Percentiles rank a stretch among this genome's conserved stretches.
Evolutionary conservation across 2,888 invertebrate genomes (phyloP).

Genomic region (Calephelis perditalis): DNA sequence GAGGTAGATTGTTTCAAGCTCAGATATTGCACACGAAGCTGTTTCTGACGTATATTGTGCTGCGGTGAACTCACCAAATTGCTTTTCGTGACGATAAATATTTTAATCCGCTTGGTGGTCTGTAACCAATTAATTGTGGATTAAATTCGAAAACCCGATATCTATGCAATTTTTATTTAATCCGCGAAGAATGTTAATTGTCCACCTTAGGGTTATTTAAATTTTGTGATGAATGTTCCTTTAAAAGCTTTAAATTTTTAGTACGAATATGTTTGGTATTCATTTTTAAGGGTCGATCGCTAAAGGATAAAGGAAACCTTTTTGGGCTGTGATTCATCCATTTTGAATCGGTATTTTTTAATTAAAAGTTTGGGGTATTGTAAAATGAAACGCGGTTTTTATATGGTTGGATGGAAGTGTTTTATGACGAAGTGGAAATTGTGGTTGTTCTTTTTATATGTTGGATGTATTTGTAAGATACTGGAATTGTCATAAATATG

Average conservation of each 20-base stretch:
- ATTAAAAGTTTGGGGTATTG: neutral
- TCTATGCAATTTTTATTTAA: constrained; percentile 22
- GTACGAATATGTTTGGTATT: constrained; percentile 10
- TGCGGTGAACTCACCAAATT: constrained; percentile 70
- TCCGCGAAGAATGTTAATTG: constrained; percentile 9
- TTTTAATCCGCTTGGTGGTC: constrained; percentile 73
- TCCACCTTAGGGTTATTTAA: constrained; percentile 12
- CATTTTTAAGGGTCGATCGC: constrained; percentile 10
- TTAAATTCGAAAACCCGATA: constrained; percentile 41
- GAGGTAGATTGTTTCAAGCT: constrained; percentile 40
- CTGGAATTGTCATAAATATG: no score
- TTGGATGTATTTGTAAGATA: no score
- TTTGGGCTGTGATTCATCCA: constrained; percentile 2
- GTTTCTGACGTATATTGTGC: constrained; percentile 65
- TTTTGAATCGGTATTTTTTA: constrained; percentile 11
- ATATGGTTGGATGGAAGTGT: no score
- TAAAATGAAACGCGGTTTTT: no score
- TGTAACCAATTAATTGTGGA: constrained; percentile 70
- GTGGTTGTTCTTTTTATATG: no score
- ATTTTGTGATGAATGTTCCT: constrained; percentile 1
- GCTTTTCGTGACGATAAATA: constrained; percentile 74
- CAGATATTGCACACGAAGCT: constrained; percentile 66
- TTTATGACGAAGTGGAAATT: no score
- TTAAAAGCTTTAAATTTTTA: constrained; percentile 3
- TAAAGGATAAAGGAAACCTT: neutral